A percentile compares a stretch with the other conserved stretches of the same genome.
Conservation (phyloP, 1,140 invertebrate genomes). For the Parasteatoda tepidariorum region DNA sequence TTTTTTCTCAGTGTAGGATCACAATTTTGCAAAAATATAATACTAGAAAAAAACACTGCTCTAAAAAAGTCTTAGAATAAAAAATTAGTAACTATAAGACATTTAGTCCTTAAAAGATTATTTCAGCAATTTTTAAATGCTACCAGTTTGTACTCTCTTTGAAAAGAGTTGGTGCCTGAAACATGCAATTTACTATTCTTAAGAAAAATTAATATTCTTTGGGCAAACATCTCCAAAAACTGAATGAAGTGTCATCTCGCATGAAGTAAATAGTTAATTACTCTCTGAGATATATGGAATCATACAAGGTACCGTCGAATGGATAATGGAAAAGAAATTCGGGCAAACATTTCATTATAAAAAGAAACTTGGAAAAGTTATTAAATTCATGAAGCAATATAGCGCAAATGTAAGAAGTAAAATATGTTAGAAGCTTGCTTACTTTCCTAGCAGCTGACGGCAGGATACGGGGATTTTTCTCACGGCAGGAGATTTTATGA, state of each 20-base stretch:
- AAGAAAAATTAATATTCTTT: neutral
- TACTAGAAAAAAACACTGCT: too few relatives aligned
- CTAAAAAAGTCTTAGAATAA: too few relatives aligned
- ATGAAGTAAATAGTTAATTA: slow-evolving; percentile 24
- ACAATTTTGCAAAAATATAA: too few relatives aligned
- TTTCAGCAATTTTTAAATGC: too few relatives aligned
- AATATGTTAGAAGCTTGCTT: neutral
- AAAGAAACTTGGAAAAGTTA: slow-evolving; percentile 28
- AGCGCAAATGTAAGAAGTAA: slow-evolving; percentile 4
- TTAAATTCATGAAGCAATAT: slow-evolving; percentile 10
- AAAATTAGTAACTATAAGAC: too few relatives aligned
- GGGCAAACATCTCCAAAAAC: neutral
- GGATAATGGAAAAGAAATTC: slow-evolving; percentile 16
- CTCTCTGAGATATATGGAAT: neutral
- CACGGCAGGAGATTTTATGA: neutral
- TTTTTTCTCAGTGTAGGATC: too few relatives aligned
- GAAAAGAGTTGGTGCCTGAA: too few relatives aligned
- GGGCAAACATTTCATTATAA: slow-evolving; percentile 2
- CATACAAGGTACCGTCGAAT: neutral
- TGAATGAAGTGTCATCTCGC: slow-evolving; percentile 21
- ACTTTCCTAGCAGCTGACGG: neutral
- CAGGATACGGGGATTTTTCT: neutral
- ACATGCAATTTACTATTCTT: too few relatives aligned
- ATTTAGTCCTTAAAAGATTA: too few relatives aligned
- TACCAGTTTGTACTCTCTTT: too few relatives aligned